Base-by-base conservation (phyloP, 2,888 invertebrate genomes). In the Euplexia lucipara region DNA sequence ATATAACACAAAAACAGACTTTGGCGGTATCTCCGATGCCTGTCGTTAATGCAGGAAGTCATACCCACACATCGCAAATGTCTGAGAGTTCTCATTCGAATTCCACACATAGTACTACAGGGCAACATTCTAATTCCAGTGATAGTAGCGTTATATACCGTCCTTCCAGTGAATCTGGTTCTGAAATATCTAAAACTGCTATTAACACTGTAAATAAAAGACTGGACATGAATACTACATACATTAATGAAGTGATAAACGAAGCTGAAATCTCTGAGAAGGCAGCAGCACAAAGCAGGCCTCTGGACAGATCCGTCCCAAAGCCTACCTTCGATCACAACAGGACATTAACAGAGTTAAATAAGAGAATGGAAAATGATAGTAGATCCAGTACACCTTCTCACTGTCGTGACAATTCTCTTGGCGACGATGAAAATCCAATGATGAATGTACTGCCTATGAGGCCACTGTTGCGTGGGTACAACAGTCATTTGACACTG, bases 401-500 rank as follows among this genome's bases (percentile, higher is more conserved):
- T 8, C 96, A 96, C 71, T 92, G 96, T 78, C 90, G 96, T 68
- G 95, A 96, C 68, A 95, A 95, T 77, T 95, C 96, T 1, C 90
- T 96, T 51, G 95, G 95, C 42, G 96, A 96, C 67, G 97, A 97
- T 82, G 97, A 97, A 52, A 97, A 97, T 75, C 97, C 97, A 53
- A 95, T 97, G 85, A 97, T 97, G 95, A 97, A 97, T 81, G 97
- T 98, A 14, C 96, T 98, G 90, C 99, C 99, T 0, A 99, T 99
- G 99, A 97, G 98, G 78, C 99, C 99, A 1, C 94, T 99, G 54
- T 93, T 98, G 20, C 96, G 98, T 62, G 97, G 97, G 26, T 98
- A 98, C 83, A 98, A 97, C 75, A 97, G 97, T 77, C 97, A 97
- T 82, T 95, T 98, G 44, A 97, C 97, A 26, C 87, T 98, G 68